A percentile compares a stretch with the other conserved stretches of the same genome.
These are phyloP conservation scores for Polydesmus complanatus DNA, from an alignment of 2,888 invertebrate genomes.

Conservation along the genomic window DNA sequence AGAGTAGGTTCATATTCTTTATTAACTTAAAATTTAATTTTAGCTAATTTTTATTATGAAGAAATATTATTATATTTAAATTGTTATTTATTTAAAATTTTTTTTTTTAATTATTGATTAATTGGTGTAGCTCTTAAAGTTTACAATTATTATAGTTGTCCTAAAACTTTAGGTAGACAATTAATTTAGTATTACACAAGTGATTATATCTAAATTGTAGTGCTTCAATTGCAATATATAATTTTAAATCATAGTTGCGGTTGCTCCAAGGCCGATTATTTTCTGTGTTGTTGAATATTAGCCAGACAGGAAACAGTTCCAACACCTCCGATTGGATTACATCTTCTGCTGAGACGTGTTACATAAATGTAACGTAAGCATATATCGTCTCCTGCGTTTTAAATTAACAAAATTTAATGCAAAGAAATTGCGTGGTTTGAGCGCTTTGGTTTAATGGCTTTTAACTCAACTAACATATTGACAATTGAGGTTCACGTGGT, in stretches of 20 bases:
- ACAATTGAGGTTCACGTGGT: too few species aligned
- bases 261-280: conserved; percentile 5
- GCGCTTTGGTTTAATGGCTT: neutral
- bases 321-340: conserved; percentile 24
- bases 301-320: conserved; percentile 10
- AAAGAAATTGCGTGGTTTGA: neutral
- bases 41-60: too few species aligned
- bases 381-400: neutral
- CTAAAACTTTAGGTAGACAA: too few species aligned
- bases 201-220: too few species aligned
- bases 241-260: conserved; percentile 3
- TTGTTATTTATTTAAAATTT: too few species aligned
- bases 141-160: conserved; percentile 4
- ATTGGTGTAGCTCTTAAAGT: too few species aligned
- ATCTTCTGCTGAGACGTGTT: conserved; percentile 32
- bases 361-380: conserved; percentile 27
- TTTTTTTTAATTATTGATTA: too few species aligned
- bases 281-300: conserved; percentile 1
- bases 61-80: too few species aligned
- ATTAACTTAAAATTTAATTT: too few species aligned
- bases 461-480: neutral
- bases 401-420: neutral
- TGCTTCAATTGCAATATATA: neutral
- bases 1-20: too few species aligned
- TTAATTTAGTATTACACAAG: too few species aligned